Conservation (phyloP, 1,140 invertebrate genomes). For the Cydia pomonella region DNA sequence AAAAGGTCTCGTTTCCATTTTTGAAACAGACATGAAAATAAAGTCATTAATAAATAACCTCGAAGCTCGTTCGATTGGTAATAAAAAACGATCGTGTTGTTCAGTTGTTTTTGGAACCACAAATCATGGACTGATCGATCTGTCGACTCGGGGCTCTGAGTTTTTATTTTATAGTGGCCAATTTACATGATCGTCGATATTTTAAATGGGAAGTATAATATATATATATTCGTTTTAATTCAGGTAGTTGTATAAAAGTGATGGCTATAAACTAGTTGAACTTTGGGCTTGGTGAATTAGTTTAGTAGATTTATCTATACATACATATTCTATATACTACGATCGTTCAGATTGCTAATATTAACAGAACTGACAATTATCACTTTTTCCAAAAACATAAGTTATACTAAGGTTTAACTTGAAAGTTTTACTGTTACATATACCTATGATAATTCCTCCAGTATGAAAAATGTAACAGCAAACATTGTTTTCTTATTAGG, state of each 20-base stretch:
- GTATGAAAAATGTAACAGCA: background rate
- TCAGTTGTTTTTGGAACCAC: constrained; percentile 13
- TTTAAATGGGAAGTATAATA: background rate
- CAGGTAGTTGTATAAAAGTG: no score
- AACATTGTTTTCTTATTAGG: background rate
- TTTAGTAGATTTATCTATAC: no score
- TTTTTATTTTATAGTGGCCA: constrained; percentile 3
- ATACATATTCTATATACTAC: no score
- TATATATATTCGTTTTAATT: background rate
- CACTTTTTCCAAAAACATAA: no score
- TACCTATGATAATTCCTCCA: no score
- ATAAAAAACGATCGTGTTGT: background rate
- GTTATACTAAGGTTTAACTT: no score
- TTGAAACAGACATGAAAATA: background rate
- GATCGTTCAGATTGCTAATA: no score
- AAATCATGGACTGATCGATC: constrained; percentile 6
- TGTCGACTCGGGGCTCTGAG: constrained; percentile 1
- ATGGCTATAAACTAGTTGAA: no score
- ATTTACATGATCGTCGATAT: constrained; percentile 1
- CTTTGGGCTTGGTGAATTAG: no score
- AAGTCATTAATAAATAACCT: background rate
- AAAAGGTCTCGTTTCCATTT: background rate
- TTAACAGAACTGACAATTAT: no score
- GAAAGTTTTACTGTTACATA: no score
- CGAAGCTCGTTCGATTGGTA: background rate